Conservation (phyloP, 1,140 invertebrate species). For the Acyrthosiphon pisum region DNA sequence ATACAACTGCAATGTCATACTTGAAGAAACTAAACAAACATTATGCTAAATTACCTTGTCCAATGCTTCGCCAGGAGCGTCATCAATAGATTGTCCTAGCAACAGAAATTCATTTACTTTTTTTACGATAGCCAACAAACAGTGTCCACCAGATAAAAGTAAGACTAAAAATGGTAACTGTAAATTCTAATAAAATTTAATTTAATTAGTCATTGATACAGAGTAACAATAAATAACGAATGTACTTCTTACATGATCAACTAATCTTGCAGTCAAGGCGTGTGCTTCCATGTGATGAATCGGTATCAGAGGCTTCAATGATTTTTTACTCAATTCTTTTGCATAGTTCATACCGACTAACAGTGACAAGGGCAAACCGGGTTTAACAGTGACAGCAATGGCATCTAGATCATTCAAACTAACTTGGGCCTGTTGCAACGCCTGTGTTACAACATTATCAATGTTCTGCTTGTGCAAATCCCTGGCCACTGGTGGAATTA, state of each 20-base stretch:
- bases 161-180: slow-evolving; percentile 90
- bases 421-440: slow-evolving; percentile 69
- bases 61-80: slow-evolving; percentile 77
- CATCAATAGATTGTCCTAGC: slow-evolving; percentile 80
- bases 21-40: neutral
- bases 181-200: slow-evolving; percentile 65
- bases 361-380: slow-evolving; percentile 82
- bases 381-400: slow-evolving; percentile 89
- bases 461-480: slow-evolving; percentile 84
- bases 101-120: slow-evolving; percentile 79
- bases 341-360: slow-evolving; percentile 84
- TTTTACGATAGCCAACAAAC: slow-evolving; percentile 80
- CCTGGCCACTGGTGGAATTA: slow-evolving; percentile 85
- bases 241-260: slow-evolving; percentile 65
- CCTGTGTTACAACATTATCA: slow-evolving; percentile 73
- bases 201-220: neutral
- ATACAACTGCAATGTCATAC: neutral
- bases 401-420: slow-evolving; percentile 80
- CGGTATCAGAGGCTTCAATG: slow-evolving; percentile 87
- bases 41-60: slow-evolving; percentile 59
- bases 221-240: neutral
- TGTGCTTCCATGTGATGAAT: slow-evolving; percentile 99
- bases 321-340: slow-evolving; percentile 74
- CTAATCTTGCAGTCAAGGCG: slow-evolving; percentile 86
- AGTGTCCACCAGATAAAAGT: slow-evolving; percentile 92